Evolutionary conservation across 2,888 invertebrate genomes (phyloP), one percentile per base, ranked within the genome.

Genomic region (Formica aserva): DNA sequence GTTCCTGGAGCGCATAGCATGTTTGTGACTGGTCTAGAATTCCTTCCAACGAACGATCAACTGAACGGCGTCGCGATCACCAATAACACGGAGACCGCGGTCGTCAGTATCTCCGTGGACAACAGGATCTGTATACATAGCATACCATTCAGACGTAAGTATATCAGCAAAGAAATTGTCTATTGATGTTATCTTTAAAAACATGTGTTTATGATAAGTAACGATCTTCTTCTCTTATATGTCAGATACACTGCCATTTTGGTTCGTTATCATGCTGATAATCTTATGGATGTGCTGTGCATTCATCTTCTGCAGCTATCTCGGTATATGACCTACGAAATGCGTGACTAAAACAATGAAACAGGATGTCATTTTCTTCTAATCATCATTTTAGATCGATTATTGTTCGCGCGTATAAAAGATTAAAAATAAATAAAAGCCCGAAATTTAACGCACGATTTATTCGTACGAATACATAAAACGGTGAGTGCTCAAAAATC

Each of bases 11-110:
- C 98, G 86, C 99, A 99, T 96, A 97, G 97, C 92, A 98, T 99
- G 97, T 99, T 99, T 95, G 98, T 99, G 87, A 99, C 99, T 75
- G 99, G 99, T 15, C 95, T 99, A 90, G 98, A 98, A 95, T 99
- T 99, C 95, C 95, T 99, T 91, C 98, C 98, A 41, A 95, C 95
- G 15, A 96, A 52, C n/a, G 8, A 3, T n/a, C n/a, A 95, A 92
- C 95, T 96, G 87, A 97, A 97, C 94, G 97, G 97, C 35, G 97
- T 97, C 65, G 96, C 97, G 63, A 96, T 97, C 85, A 97, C 97
- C 26, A 96, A 97, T 92, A 96, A 97, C 92, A 96, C 97, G 67
- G 98, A 98, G 95, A 98, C 98, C 77, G 98, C 98, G 63, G 97
- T 99, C 88, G 96, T 99, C 88, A 98, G 98, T 94, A 98, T 99